Evolutionary conservation across 2,113 vertebrate species (phyloP), one percentile per base, ranked within the genome.

Genomic region (Pavo muticus): DNA sequence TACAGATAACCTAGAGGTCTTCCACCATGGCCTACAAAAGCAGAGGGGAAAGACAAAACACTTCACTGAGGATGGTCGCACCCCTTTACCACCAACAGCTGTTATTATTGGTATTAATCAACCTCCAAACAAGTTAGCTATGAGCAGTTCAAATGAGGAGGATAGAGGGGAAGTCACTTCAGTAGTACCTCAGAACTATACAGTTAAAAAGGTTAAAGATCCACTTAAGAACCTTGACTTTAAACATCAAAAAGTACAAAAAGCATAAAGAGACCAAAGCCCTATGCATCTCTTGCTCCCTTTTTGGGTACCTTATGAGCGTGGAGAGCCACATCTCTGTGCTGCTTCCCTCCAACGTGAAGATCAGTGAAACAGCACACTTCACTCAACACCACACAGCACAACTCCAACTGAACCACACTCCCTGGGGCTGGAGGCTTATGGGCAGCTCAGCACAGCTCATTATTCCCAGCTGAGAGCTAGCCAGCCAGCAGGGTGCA

Each of bases 341-440:
- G 0, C 35, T 18, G 1, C 8, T 29, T 27, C 24, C 6, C 14
- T 45, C 20, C 40, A 14, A 7, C 0, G 5, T 0, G 0, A 71
- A 7, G 1, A 4, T 2, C 1, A 35, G 1, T 2, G 63, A 81
- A 54, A 1, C 32, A 20, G 2, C 4, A 2, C 0, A 8, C 44
- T 7, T 1, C 13, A 1, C 7, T 2, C 42, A 71, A 4, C 61
- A 0, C 1, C 14, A 3, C 0, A 1, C 0, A 0, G 9, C 30
- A 3, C 9, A 23, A 20, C 4, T 1, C 25, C 10, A 14, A 1
- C 15, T 40, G 4, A 76, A 25, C 27, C 16, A 11, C 24, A 2
- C 0, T 17, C 27, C 1, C 2, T 0, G 7, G 6, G n/a, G 13
- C 2, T 1, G 15, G 78, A 65, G 40, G 40, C 12, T 71, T 40